A percentile compares a stretch with the other conserved stretches of the same genome.
Evolutionary conservation across 2,797 vertebrate genomes (phyloP).

Genomic region (Chaetodon trifasciatus): DNA sequence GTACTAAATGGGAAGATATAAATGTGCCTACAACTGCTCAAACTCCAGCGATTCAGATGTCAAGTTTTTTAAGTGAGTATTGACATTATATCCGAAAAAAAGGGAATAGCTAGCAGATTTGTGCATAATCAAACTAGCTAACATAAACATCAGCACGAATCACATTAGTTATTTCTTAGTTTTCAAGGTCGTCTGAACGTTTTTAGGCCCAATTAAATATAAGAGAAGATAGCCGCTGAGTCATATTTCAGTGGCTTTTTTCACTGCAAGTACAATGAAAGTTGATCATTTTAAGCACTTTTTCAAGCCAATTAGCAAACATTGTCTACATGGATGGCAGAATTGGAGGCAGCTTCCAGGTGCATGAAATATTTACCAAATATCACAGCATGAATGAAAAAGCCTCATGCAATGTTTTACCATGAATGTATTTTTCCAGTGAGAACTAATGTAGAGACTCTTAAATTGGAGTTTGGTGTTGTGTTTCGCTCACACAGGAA

Average conservation of each 20-base stretch:
- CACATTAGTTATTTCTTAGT: neutral
- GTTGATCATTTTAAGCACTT: neutral
- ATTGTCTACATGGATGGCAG: neutral
- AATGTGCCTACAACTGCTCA: slow-evolving; percentile 77
- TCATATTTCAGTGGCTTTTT: no score
- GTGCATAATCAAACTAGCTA: slow-evolving; percentile 4
- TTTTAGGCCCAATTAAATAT: neutral
- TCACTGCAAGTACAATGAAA: no score
- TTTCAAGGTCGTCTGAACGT: neutral
- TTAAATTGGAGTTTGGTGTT: neutral
- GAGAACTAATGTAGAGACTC: neutral
- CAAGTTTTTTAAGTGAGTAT: slow-evolving; percentile 82
- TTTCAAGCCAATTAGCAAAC: neutral
- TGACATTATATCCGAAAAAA: neutral
- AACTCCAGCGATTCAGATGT: slow-evolving; percentile 61
- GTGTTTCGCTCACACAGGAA: no score
- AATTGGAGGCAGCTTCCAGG: neutral
- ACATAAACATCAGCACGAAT: neutral
- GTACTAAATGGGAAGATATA: slow-evolving; percentile 75
- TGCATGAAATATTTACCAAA: neutral
- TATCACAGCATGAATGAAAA: neutral
- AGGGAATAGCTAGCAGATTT: neutral
- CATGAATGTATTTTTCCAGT: neutral
- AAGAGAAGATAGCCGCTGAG: neutral
- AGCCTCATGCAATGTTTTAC: neutral